A percentile compares a stretch with the other conserved stretches of the same genome.
phyloP scores from a whole-genome alignment of 2,888 invertebrate species.

The Pandemis corylana region DNA sequence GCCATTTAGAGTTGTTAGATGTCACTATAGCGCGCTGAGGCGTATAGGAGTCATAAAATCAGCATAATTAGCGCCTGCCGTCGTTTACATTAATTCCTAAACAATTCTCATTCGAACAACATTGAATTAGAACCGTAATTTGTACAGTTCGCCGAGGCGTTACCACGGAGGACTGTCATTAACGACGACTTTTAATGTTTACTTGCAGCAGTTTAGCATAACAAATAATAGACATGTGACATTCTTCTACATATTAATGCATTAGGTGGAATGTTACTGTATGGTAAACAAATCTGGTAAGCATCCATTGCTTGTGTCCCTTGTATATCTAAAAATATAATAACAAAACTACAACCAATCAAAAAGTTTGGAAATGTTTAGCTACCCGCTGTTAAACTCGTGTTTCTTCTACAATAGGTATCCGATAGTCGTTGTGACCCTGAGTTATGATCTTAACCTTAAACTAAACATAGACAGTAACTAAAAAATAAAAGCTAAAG shows the following conservation, averaged over 20 bases:
- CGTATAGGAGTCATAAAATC: conserved; percentile 58
- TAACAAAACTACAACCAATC: no score
- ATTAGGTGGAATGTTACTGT: conserved; percentile 49
- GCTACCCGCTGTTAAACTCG: no score
- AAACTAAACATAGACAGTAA: no score
- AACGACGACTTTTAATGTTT: conserved; percentile 65
- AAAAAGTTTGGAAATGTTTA: no score
- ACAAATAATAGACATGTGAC: conserved; percentile 74
- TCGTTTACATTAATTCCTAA: conserved; percentile 69
- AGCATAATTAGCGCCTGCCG: conserved; percentile 65
- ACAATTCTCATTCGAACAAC: conserved; percentile 66
- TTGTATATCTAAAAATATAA: no score
- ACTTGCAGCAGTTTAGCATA: conserved; percentile 72
- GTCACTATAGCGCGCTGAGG: conserved; percentile 38
- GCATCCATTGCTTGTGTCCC: conserved; percentile 16
- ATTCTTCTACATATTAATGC: conserved; percentile 56
- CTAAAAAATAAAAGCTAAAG: no score
- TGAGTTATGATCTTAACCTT: no score
- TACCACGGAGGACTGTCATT: conserved; percentile 63
- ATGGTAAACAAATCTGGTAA: conserved; percentile 36
- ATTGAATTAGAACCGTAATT: conserved; percentile 70
- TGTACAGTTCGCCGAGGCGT: conserved; percentile 60
- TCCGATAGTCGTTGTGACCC: no score
- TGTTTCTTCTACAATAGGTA: no score
- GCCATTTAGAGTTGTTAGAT: conserved; percentile 34